Conservation (phyloP, 1,140 invertebrate genomes). For the Philopotamus ludificatus region DNA sequence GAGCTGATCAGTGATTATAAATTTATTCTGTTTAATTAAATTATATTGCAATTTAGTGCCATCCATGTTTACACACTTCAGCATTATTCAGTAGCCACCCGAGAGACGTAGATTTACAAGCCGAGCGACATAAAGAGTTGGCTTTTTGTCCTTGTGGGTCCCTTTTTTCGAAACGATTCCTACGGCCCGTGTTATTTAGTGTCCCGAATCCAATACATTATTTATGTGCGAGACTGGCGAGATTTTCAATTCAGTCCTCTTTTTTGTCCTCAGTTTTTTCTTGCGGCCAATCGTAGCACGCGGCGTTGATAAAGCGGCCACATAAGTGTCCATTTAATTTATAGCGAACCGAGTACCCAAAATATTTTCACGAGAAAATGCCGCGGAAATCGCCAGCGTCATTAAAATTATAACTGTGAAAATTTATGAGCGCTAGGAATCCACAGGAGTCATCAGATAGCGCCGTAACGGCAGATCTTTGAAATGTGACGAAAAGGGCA, state of each 20-base stretch:
- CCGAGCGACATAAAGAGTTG: slow-evolving; percentile 39
- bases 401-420: no score
- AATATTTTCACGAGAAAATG: no score
- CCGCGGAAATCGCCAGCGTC: no score
- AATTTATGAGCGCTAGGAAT: no score
- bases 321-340: background rate
- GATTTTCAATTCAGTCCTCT: background rate
- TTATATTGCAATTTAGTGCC: slow-evolving; percentile 16
- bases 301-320: background rate
- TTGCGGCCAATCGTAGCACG: background rate
- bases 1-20: no score
- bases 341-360: no score
- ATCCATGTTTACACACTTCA: slow-evolving; percentile 10
- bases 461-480: no score
- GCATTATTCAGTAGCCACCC: slow-evolving; percentile 10
- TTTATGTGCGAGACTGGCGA: slow-evolving; percentile 29
- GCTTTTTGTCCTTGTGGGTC: slow-evolving; percentile 25
- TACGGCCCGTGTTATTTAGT: slow-evolving; percentile 39
- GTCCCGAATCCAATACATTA: slow-evolving; percentile 39
- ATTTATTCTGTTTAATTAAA: no score
- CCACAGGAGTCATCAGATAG: no score
- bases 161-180: slow-evolving; percentile 18
- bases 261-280: background rate
- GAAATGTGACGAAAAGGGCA: no score
- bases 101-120: slow-evolving; percentile 34